Base-by-base conservation (phyloP, 1,140 invertebrate species). In the Asobara japonica region DNA sequence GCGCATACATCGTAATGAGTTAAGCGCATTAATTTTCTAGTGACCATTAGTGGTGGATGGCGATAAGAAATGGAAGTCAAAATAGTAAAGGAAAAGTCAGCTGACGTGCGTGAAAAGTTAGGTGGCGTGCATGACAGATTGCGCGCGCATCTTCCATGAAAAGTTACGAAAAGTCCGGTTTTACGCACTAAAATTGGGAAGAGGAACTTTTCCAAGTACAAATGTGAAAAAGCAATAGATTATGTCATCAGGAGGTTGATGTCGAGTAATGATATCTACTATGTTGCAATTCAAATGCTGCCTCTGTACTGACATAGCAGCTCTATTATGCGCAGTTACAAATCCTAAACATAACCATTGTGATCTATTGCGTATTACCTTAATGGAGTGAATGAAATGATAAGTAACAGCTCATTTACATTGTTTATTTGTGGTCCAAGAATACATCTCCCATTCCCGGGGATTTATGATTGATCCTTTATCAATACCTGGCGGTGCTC, bases 381-480 rank as follows among this genome's bases (percentile, higher is more conserved):
- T 86, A 85, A 86, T 86, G 84, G 80, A 85, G 84, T 86, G 78
- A 83, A 80, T 74, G 71, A 75, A 25, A 80, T 85, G 83, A 86
- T 84, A 76, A 74, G 56, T 56, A 66, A 70, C 76, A 77, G 73
- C 74, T 73, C 73, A 77, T 83, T 80, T 74, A 31, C 72, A 76
- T 61, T 76, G 65, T 74, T 74, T 82, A 82, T 83, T 83, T 72
- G 70, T 70, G 74, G 66, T 31, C 61, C 48, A 62, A 30, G 66
- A 65, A 76, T 78, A 60, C 51, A 76, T 80, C 74, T 13, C 25
- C 11, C 56, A 13, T 51, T 16, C 16, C 7, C 2, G 20, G 6
- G 11, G 1, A 51, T 51, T 36, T 6, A 36, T 36, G 31, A 36
- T 36, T 36, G 11, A 36, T 36, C 31, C 11, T 5, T 36, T 36